These are phyloP conservation scores for Phylloscopus whistleri DNA, from an alignment of 2,113 vertebrate species.

Conservation along the genomic window DNA sequence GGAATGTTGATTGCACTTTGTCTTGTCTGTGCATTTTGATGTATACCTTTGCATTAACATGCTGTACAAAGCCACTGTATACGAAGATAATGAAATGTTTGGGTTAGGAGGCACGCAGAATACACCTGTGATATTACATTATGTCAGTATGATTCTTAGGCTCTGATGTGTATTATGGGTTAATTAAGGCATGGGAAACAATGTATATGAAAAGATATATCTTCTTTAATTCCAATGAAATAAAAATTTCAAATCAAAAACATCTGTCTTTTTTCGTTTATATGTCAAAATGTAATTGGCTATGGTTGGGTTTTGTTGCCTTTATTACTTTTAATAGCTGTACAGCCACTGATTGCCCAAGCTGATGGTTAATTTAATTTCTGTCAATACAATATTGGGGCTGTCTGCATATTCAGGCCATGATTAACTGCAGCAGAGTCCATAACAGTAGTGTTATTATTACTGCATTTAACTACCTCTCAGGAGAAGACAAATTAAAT, in stretches of 20 bases:
- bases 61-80: background rate
- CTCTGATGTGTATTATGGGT: constrained; percentile 30
- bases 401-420: constrained; percentile 85
- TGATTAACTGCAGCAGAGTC: constrained; percentile 85
- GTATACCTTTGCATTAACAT: background rate
- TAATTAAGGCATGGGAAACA: constrained; percentile 59
- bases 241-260: constrained; percentile 71
- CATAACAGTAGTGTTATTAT: constrained; percentile 84
- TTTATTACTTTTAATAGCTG: constrained; percentile 88
- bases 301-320: constrained; percentile 79
- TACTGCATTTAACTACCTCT: constrained; percentile 88
- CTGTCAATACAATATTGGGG: constrained; percentile 89
- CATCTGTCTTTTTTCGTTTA: constrained; percentile 79
- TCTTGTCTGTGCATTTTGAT: background rate
- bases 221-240: constrained; percentile 53
- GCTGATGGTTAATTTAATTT: constrained; percentile 90
- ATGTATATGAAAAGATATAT: constrained; percentile 51
- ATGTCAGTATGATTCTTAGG: background rate
- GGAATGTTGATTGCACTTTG: background rate
- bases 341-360: constrained; percentile 83
- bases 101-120: background rate
- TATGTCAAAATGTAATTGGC: constrained; percentile 83
- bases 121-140: constrained; percentile 13
- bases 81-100: background rate
- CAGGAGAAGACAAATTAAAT: constrained; percentile 89